These are phyloP conservation scores for Stichodactyla helianthus DNA, from an alignment of 64 coral and sea anemone genomes.

Conservation along the genomic window DNA sequence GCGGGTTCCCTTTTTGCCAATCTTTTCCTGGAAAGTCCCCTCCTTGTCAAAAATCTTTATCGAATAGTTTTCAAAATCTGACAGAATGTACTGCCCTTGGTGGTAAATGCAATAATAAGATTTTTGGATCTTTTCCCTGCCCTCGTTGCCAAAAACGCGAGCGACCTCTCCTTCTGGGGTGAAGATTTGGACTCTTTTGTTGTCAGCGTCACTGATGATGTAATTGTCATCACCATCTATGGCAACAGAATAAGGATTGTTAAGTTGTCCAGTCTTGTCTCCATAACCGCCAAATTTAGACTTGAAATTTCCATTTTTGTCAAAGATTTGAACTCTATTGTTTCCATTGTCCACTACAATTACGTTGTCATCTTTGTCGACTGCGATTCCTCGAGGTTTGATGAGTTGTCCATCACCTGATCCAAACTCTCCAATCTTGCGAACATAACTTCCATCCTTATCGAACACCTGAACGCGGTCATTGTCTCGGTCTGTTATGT, in stretches of 20 bases:
- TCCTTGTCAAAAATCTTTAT: conserved; percentile 22
- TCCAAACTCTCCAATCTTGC: conserved; percentile 49
- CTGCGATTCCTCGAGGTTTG: conserved; percentile 49
- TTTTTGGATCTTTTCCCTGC: background rate
- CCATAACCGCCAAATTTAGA: conserved; percentile 54
- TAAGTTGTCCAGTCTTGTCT: conserved; percentile 33
- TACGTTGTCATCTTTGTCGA: conserved; percentile 43
- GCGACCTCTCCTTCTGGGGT: conserved; percentile 27
- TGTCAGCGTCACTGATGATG: conserved; percentile 49
- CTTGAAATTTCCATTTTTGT: conserved; percentile 49
- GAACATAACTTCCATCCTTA: conserved; percentile 19
- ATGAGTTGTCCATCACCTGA: conserved; percentile 43
- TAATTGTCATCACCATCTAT: conserved; percentile 44
- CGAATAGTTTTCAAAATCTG: conserved; percentile 8
- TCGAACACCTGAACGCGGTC: conserved; percentile 49
- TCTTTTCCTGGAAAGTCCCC: conserved; percentile 4
- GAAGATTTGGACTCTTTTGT: conserved; percentile 61
- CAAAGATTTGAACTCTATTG: conserved; percentile 64
- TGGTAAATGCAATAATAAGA: conserved; percentile 35
- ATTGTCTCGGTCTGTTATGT: conserved; percentile 44
- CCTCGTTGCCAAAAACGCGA: conserved; percentile 31
- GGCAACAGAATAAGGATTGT: conserved; percentile 43
- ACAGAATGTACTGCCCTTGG: conserved; percentile 16
- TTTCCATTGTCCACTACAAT: conserved; percentile 57
- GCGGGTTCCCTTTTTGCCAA: background rate